These are phyloP conservation scores for Cryptus armator DNA, from an alignment of 2,888 invertebrate species.

Conservation along the genomic window DNA sequence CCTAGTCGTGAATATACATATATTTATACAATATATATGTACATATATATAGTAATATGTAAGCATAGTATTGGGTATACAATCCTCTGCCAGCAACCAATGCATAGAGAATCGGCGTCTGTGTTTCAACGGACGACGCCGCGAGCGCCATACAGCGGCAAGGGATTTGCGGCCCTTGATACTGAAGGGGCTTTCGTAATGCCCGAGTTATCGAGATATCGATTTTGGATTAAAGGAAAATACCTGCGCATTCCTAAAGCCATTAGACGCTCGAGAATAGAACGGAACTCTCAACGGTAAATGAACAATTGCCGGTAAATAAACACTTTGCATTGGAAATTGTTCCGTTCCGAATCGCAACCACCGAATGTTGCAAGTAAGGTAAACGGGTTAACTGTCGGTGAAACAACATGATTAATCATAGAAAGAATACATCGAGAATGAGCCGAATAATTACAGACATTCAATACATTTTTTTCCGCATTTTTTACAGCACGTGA, in stretches of 20 bases:
- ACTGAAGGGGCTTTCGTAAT: constrained; percentile 9
- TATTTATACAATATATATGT: too few relatives aligned
- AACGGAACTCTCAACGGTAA: background rate
- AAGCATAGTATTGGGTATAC: background rate
- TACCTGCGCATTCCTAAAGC: constrained; percentile 9
- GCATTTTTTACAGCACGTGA: background rate
- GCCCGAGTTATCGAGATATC: constrained; percentile 44
- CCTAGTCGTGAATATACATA: background rate
- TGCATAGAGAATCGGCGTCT: constrained; percentile 11
- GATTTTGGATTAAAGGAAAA: constrained; percentile 58
- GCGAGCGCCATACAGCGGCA: background rate
- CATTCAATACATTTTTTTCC: too few relatives aligned
- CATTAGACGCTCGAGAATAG: constrained; percentile 2
- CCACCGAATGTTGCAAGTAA: too few relatives aligned
- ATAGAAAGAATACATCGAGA: too few relatives aligned
- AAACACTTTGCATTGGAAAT: background rate
- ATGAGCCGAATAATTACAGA: too few relatives aligned
- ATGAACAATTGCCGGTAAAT: background rate
- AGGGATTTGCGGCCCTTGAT: constrained; percentile 11
- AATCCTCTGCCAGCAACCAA: constrained; percentile 20
- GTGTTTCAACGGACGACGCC: background rate
- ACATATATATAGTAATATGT: background rate
- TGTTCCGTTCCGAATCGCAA: background rate
- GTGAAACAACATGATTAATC: too few relatives aligned
- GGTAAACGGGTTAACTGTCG: too few relatives aligned